Base-by-base conservation (phyloP, 2,113 vertebrate species). In the Chloebia gouldiae region DNA sequence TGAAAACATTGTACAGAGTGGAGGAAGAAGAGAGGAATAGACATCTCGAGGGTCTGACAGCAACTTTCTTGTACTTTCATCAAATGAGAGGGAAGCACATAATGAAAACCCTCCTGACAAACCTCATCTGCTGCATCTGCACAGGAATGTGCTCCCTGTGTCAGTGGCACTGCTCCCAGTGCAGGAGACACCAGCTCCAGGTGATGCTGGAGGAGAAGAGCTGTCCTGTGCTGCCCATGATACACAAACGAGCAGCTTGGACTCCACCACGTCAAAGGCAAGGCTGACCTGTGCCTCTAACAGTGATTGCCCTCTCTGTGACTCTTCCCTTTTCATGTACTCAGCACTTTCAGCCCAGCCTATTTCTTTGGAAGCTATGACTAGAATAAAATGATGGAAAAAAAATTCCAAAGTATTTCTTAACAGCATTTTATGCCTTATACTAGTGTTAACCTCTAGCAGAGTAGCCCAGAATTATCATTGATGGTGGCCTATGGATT, bases 111-210 rank as follows among this genome's bases (percentile, higher is more conserved):
- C 27, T 33, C 6, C 0, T 19, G 61, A 25, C 37, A 82, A 73
- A 70, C 24, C 39, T 63, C 20, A 6, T 3, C 28, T 54, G 14
- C 60, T 71, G 47, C 40, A 49, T 6, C 82, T 6, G 6, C 27
- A 7, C 1, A 2, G n/a, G 59, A 30, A 4, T 1, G 1, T 1
- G 2, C 15, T 49, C 8, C 2, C 25, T 35, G n/a, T 2, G 1
- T 27, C 59, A 6, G 14, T 13, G 71, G 73, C 57, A 33, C 65
- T 23, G 31, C 27, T 30, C 24, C 63, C 22, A 2, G 23, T 8
- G 28, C 45, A 47, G 80, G 40, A 37, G 39, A 11, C 13, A 1
- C 1, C 1, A 3, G 7, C 20, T 30, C 33, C 1, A 4, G 14
- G 27, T 6, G 27, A 10, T 56, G 79, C 66, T 37, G 69, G n/a